These are phyloP conservation scores for Pygmarrhopalites habei DNA, from an alignment of 1,140 invertebrate species.

Conservation along the genomic window DNA sequence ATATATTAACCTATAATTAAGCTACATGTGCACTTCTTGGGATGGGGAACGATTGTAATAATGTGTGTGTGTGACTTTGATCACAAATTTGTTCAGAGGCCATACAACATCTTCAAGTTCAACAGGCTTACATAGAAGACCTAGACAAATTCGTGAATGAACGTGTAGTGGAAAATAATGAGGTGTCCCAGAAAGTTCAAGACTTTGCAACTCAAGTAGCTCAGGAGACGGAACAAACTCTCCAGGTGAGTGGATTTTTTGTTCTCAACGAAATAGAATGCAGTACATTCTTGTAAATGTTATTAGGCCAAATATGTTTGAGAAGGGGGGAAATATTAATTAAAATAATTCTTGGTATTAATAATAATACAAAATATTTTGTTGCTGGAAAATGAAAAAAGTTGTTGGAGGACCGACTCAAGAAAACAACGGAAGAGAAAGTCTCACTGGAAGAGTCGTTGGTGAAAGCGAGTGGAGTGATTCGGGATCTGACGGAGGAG, in stretches of 20 bases:
- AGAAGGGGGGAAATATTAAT: no score
- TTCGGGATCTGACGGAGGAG: neutral
- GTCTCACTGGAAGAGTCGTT: neutral
- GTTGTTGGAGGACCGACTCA: conserved; percentile 7
- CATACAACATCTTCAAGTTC: neutral
- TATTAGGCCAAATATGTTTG: no score
- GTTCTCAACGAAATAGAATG: no score
- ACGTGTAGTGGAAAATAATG: neutral
- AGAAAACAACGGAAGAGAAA: conserved; percentile 6
- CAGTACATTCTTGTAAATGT: no score
- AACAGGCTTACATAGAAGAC: conserved; percentile 15
- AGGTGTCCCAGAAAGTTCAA: conserved; percentile 4
- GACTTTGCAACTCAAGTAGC: conserved; percentile 10
- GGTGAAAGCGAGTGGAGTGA: neutral
- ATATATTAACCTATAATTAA: no score
- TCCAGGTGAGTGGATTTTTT: neutral
- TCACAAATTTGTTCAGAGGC: no score
- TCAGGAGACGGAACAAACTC: conserved; percentile 10
- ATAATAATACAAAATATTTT: no score
- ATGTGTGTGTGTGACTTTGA: no score
- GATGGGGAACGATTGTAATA: no score
- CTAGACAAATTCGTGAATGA: conserved; percentile 7
- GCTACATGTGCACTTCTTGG: no score
- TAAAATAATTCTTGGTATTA: no score
- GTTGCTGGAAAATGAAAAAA: no score